Evolutionary conservation across 53 echinoderm and acorn worm species (phyloP).

Genomic region (Zoroaster sp.): DNA sequence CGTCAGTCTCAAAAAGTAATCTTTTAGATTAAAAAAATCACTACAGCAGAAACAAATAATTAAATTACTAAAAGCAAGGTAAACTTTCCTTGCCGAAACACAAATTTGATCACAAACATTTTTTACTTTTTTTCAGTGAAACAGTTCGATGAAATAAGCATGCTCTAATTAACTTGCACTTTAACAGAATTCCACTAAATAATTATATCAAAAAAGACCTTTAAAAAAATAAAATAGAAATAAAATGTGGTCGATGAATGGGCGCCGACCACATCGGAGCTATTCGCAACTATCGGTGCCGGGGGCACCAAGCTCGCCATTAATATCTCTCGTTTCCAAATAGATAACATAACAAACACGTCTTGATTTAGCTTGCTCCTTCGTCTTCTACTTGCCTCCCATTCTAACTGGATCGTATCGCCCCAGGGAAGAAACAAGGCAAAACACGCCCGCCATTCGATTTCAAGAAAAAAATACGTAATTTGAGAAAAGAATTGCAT

Average conservation of each 20-base stretch:
- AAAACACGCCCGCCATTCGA: neutral
- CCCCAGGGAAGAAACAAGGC: neutral
- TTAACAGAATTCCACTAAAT: neutral
- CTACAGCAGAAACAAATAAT: too few relatives aligned
- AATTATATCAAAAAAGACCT: neutral
- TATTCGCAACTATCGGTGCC: neutral
- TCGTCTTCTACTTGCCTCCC: neutral
- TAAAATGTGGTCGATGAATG: neutral
- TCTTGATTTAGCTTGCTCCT: neutral
- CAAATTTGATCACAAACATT: too few relatives aligned
- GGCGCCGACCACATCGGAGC: neutral
- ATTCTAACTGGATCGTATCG: neutral
- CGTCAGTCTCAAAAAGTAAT: too few relatives aligned
- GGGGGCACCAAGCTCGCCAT: neutral
- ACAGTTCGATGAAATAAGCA: neutral
- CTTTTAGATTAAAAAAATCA: too few relatives aligned
- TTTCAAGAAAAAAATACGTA: neutral
- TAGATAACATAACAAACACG: slow-evolving; percentile 2
- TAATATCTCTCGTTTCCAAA: neutral
- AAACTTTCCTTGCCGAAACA: too few relatives aligned
- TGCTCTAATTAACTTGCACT: neutral
- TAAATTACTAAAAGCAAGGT: too few relatives aligned
- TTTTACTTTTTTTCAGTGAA: too few relatives aligned
- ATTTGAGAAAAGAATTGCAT: neutral
- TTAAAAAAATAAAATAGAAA: neutral